Conservation (phyloP, 2,888 invertebrate species). For the Noctua janthe region DNA sequence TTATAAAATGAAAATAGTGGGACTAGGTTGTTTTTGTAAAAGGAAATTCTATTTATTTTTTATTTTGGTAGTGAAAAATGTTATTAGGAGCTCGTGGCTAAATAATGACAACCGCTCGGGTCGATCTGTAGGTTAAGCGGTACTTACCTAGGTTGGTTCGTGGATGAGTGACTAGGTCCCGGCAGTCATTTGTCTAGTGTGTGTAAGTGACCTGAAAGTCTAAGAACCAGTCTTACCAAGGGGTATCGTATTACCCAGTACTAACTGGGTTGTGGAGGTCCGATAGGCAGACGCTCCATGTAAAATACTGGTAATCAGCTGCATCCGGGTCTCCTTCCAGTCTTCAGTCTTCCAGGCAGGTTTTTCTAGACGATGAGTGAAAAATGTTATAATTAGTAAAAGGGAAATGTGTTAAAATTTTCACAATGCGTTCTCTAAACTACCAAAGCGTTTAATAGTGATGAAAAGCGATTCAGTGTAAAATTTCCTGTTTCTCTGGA, state of each 20-base stretch:
- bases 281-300: neutral
- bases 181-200: neutral
- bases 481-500: neutral
- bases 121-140: neutral
- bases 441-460: neutral
- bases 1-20: constrained; percentile 24
- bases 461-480: neutral
- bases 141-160: neutral
- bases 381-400: neutral
- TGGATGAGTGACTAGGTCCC: neutral
- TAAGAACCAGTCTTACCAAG: neutral
- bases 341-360: too few relatives aligned
- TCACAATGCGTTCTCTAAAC: neutral
- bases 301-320: neutral
- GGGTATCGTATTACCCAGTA: neutral
- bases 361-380: neutral
- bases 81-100: neutral
- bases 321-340: neutral
- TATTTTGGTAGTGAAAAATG: neutral
- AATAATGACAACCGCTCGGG: neutral
- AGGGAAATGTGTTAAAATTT: neutral
- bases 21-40: neutral
- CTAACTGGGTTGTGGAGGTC: neutral
- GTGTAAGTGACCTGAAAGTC: neutral
- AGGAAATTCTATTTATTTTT: neutral